Percentiles rank a stretch among this genome's conserved stretches.
Evolutionary conservation across 1,140 invertebrate species (phyloP).

Genomic region (Drosophila ogumai): DNA sequence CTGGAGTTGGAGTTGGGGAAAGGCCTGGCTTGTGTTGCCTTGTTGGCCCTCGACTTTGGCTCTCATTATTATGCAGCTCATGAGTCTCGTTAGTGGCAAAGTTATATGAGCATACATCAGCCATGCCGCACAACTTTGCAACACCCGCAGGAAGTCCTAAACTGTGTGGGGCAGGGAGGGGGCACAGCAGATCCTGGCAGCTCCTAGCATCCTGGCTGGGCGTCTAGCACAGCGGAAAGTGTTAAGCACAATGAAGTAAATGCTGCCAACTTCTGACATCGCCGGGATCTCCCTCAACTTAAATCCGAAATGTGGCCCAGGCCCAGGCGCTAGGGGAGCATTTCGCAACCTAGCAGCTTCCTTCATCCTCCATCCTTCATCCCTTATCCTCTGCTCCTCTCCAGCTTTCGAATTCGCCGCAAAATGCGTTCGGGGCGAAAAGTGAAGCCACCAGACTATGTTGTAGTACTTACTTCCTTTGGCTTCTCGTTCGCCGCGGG

Average conservation of each 20-base stretch:
- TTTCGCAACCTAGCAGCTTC: not conserved
- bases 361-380: too few species aligned
- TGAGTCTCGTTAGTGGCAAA: constrained; percentile 82
- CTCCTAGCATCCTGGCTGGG: constrained; percentile 10
- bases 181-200: not conserved
- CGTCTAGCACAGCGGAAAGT: constrained; percentile 68
- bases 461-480: not conserved
- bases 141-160: constrained; percentile 60
- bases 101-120: constrained; percentile 83
- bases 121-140: constrained; percentile 74
- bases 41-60: constrained; percentile 34
- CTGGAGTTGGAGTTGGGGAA: not conserved
- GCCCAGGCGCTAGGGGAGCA: not conserved
- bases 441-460: constrained; percentile 14
- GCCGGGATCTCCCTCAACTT: constrained; percentile 13
- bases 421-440: constrained; percentile 47
- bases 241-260: constrained; percentile 78
- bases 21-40: constrained; percentile 6
- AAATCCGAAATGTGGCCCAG: constrained; percentile 28
- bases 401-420: constrained; percentile 69
- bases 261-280: constrained; percentile 69
- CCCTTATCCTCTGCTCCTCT: not conserved
- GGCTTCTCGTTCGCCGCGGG: constrained; percentile 16
- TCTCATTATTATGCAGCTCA: constrained; percentile 81
- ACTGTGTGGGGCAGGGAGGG: not conserved